Percentiles rank a stretch among this genome's conserved stretches.
These are phyloP conservation scores for Dufourea novaeangliae DNA, from an alignment of 1,140 invertebrate genomes.

Conservation along the genomic window DNA sequence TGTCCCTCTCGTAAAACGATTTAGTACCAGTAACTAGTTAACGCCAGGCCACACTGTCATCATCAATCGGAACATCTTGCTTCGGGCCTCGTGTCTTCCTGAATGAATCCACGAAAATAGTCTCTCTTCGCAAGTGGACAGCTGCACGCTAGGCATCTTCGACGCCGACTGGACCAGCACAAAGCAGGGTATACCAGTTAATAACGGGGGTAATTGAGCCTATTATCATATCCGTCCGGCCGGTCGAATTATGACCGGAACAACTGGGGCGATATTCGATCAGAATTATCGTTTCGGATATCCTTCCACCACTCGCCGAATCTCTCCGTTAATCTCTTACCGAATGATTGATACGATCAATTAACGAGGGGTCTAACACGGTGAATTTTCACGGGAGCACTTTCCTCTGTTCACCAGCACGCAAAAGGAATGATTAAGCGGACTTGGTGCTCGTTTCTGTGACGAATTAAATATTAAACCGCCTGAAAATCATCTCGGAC, in stretches of 20 bases:
- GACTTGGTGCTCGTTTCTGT: background rate
- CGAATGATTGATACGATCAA: conserved; percentile 37
- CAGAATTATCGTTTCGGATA: conserved; percentile 46
- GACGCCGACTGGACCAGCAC: too few relatives aligned
- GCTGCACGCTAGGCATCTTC: too few relatives aligned
- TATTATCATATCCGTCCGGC: conserved; percentile 26
- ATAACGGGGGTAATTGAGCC: conserved; percentile 16
- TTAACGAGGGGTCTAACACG: background rate
- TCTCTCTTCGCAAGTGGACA: conserved; percentile 2
- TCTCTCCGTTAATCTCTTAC: background rate
- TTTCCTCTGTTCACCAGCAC: background rate
- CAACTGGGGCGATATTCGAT: conserved; percentile 21
- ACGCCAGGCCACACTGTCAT: too few relatives aligned
- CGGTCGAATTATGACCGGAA: conserved; percentile 26
- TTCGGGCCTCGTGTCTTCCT: conserved; percentile 7
- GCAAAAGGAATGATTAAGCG: conserved; percentile 14
- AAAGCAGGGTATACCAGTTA: background rate
- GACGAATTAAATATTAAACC: conserved; percentile 2
- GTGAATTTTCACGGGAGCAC: background rate
- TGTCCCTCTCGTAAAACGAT: conserved; percentile 10
- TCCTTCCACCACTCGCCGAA: background rate
- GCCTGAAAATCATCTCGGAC: conserved; percentile 19
- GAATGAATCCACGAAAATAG: conserved; percentile 49
- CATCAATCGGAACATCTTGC: background rate
- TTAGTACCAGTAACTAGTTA: conserved; percentile 17